phyloP scores from a whole-genome alignment of 2,888 invertebrate species.

The Heliconius hortense region DNA sequence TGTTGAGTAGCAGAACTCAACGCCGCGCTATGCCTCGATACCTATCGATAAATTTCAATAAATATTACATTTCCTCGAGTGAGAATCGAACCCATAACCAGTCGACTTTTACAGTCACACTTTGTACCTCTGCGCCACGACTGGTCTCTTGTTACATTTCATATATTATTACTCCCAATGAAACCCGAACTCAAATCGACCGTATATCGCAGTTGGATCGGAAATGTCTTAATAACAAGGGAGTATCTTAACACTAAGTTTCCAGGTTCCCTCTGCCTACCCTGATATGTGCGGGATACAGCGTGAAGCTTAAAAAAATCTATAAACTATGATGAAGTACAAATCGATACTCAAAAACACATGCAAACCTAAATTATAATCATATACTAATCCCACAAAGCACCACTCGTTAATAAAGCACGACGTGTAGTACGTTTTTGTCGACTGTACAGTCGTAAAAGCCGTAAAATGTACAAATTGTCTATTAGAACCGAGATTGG shows the following conservation, averaged over 20 bases:
- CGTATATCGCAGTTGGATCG: not conserved
- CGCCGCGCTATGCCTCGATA: too few relatives aligned
- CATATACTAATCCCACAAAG: not conserved
- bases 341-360: not conserved
- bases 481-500: conserved; percentile 48
- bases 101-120: too few relatives aligned
- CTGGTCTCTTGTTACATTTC: too few relatives aligned
- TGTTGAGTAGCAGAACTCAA: too few relatives aligned
- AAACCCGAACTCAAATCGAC: too few relatives aligned
- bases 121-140: too few relatives aligned
- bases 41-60: too few relatives aligned
- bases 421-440: conserved; percentile 22
- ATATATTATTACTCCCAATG: too few relatives aligned
- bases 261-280: not conserved
- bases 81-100: too few relatives aligned
- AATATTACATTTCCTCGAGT: too few relatives aligned
- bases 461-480: conserved; percentile 45
- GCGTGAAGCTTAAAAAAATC: too few relatives aligned
- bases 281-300: not conserved
- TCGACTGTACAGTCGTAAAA: conserved; percentile 37
- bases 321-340: too few relatives aligned
- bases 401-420: conserved; percentile 16
- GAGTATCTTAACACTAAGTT: not conserved
- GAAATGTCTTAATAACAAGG: not conserved
- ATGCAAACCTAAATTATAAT: not conserved